These are phyloP conservation scores for Sarcophaga subvicina DNA, from an alignment of 2,888 invertebrate genomes.

Conservation along the genomic window DNA sequence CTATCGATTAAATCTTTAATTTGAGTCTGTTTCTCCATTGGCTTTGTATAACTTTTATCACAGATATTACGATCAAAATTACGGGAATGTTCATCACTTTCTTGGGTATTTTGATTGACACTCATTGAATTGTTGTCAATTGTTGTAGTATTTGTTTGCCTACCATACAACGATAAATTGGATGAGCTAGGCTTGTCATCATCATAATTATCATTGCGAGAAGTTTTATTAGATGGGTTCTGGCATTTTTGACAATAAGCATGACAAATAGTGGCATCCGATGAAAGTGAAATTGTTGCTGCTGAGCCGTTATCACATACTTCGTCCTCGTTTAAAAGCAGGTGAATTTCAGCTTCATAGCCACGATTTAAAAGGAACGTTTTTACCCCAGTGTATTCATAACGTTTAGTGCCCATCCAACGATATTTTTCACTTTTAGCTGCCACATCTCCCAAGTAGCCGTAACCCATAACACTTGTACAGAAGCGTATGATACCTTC, in stretches of 20 bases:
- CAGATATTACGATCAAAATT: slow-evolving; percentile 61
- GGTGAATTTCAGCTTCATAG: slow-evolving; percentile 85
- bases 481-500: slow-evolving; percentile 86
- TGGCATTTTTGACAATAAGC: slow-evolving; percentile 75
- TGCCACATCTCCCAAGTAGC: slow-evolving; percentile 92
- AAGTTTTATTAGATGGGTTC: slow-evolving; percentile 30
- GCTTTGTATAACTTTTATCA: slow-evolving; percentile 56
- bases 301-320: slow-evolving; percentile 69
- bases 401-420: slow-evolving; percentile 93
- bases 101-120: neutral
- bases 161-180: slow-evolving; percentile 37
- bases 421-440: slow-evolving; percentile 90
- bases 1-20: slow-evolving; percentile 54
- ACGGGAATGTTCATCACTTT: slow-evolving; percentile 54
- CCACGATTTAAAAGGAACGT: slow-evolving; percentile 85
- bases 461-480: slow-evolving; percentile 91
- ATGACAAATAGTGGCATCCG: slow-evolving; percentile 73
- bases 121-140: neutral
- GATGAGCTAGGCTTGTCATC: slow-evolving; percentile 66
- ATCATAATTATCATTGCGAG: slow-evolving; percentile 8
- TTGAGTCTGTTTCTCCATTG: slow-evolving; percentile 59
- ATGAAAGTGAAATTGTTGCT: slow-evolving; percentile 8
- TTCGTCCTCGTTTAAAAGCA: slow-evolving; percentile 71
- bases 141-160: neutral
- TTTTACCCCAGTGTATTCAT: slow-evolving; percentile 89